These are phyloP conservation scores for Panorpa germanica DNA, from an alignment of 2,888 invertebrate species.

Conservation along the genomic window DNA sequence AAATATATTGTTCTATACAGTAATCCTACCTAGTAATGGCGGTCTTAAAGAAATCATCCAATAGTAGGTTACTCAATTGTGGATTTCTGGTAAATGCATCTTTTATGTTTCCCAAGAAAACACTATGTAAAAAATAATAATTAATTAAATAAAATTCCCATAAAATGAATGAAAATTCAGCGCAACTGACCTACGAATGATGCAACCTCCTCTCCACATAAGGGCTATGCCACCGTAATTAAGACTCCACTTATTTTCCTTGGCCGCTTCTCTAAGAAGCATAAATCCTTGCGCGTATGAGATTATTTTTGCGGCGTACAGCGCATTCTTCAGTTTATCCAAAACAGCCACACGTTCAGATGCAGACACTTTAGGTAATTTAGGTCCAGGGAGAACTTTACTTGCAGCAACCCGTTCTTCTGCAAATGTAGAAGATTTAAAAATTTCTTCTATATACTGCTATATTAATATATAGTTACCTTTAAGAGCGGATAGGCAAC, in stretches of 20 bases:
- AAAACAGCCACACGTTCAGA: conserved; percentile 36
- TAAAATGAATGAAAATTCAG: conserved; percentile 27
- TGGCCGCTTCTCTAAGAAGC: conserved; percentile 83
- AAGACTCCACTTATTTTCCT: conserved; percentile 79
- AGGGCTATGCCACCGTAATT: conserved; percentile 96
- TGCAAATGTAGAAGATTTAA: conserved; percentile 13
- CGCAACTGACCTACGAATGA: conserved; percentile 65
- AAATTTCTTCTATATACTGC: neutral
- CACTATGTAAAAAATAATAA: conserved; percentile 27
- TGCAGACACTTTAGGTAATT: too few relatives aligned
- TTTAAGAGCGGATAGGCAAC: conserved; percentile 86
- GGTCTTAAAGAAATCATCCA: conserved; percentile 84
- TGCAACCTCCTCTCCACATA: conserved; percentile 99
- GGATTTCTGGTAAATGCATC: conserved; percentile 83
- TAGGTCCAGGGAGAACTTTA: conserved; percentile 51
- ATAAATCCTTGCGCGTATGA: conserved; percentile 98
- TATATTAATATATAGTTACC: too few relatives aligned
- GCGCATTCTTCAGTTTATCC: conserved; percentile 68
- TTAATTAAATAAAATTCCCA: conserved; percentile 5
- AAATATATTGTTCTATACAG: too few relatives aligned
- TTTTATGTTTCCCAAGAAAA: conserved; percentile 81
- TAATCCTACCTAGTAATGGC: conserved; percentile 67
- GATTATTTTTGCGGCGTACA: conserved; percentile 95
- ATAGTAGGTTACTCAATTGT: conserved; percentile 62
- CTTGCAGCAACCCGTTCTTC: conserved; percentile 73